Base-by-base conservation (phyloP, 2,797 vertebrate genomes). In the Natrix natrix region DNA sequence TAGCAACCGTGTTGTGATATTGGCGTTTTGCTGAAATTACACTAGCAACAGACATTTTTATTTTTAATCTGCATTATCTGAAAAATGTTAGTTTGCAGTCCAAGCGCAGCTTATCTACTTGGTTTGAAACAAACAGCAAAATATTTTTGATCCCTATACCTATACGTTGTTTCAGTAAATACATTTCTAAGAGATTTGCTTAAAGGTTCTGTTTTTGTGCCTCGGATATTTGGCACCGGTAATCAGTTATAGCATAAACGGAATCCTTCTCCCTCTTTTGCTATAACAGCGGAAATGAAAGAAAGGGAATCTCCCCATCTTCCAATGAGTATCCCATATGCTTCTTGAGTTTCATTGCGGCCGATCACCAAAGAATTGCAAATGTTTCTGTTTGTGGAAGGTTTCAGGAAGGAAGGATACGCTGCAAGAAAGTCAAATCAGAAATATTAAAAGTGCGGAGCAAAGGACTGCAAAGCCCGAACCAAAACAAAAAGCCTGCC, bases 351-450 rank as follows among this genome's bases (percentile, higher is more conserved):
- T 89, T 91, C 87, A 89, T 54, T 48, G 93, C 11, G 11, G 92
- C 2, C 37, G 28, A 60, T 83, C 93, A 91, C 87, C 90, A 59
- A 74, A 56, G 89, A 26, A 26, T 93, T 87, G 20, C 16, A 92
- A 95, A 95, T 91, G 93, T 95, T 95, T 83, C 87, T 86, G 48
- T 57, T 48, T 37, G 93, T 87, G 95, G 92, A 92, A 91, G 11
- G 91, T 59, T 60, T 0, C 0, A 60, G 2, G 74, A 11, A 60
- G 2, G 66, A 11, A 92, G 95, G 87, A 92, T 66, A 93, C 94
- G 90, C 86, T 89, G 94, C 86, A 93, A 83, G 87, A 89, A 93
- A 95, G 92, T 55, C 91, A 93, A 93, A 87, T 89, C 87, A 78
- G 87, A 95, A 95, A 63, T 1, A 52, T 94, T 94, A 88, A 94